phyloP scores from a whole-genome alignment of 2,888 invertebrate genomes.

The Eristalis intricaria region DNA sequence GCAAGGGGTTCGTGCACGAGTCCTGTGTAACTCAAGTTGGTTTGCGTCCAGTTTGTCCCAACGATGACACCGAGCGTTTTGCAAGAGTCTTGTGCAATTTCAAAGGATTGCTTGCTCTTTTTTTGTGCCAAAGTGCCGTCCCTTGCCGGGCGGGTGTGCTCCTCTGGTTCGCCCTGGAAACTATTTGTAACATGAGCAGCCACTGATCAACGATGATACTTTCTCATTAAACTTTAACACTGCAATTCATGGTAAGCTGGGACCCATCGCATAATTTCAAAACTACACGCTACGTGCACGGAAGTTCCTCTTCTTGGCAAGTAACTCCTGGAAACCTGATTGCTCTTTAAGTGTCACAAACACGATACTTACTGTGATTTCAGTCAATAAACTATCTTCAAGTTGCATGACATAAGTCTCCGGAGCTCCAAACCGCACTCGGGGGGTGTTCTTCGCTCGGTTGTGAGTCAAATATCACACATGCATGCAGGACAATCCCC shows the following conservation, averaged over 20 bases:
- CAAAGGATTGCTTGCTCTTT: conserved; percentile 43
- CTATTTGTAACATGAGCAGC: neutral
- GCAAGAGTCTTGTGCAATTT: conserved; percentile 39
- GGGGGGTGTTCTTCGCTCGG: neutral
- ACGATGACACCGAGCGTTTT: conserved; percentile 41
- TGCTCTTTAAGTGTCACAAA: neutral
- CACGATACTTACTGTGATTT: neutral
- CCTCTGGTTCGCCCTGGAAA: neutral
- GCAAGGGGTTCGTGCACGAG: conserved; percentile 1
- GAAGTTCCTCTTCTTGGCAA: neutral
- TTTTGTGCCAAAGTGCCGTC: conserved; percentile 10
- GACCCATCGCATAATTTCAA: neutral
- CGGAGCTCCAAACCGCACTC: neutral
- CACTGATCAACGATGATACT: conserved; percentile 10
- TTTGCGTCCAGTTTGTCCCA: conserved; percentile 17
- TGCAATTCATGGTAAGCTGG: neutral
- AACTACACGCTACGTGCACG: neutral
- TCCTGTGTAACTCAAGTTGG: conserved; percentile 32
- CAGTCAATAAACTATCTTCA: neutral
- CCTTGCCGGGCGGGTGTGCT: neutral
- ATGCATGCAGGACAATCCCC: too few relatives aligned
- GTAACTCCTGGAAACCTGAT: neutral
- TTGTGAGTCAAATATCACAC: neutral
- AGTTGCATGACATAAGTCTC: neutral
- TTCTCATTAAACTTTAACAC: conserved; percentile 8